A percentile compares a stretch with the other conserved stretches of the same genome.
Evolutionary conservation across 2,797 vertebrate species (phyloP).

Genomic region (Notolepis coatsorum): DNA sequence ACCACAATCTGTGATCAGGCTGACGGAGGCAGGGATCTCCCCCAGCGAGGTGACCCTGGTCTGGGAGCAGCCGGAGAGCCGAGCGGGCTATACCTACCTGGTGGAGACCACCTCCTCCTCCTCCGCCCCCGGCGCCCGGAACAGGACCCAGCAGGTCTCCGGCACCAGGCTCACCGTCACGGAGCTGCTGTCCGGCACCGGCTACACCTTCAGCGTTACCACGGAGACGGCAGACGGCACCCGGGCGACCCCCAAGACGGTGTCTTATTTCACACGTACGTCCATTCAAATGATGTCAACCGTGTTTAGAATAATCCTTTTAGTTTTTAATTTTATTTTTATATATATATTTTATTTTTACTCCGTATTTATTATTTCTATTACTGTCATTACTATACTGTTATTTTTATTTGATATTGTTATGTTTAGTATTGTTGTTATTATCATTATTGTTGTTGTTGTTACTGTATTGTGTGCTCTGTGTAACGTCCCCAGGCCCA

Average conservation of each 20-base stretch:
- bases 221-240: conserved; percentile 63
- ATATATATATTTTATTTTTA: background rate
- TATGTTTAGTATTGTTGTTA: no score
- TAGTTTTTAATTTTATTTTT: background rate
- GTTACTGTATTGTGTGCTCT: no score
- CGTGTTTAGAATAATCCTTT: no score
- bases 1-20: conserved; percentile 52
- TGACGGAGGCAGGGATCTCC: conserved; percentile 42
- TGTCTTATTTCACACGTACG: conserved; percentile 70
- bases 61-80: conserved; percentile 58
- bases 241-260: conserved; percentile 40
- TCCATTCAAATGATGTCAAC: no score
- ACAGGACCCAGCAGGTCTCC: accelerated
- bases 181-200: conserved; percentile 66
- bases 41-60: conserved; percentile 54
- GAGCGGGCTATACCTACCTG: conserved; percentile 46
- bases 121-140: background rate
- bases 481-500: no score
- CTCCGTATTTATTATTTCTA: no score
- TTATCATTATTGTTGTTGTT: no score
- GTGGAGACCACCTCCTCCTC: conserved; percentile 35
- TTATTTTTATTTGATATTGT: background rate
- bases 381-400: no score
- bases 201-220: conserved; percentile 71
- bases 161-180: background rate